A percentile compares a stretch with the other conserved stretches of the same genome.
Evolutionary conservation across 2,113 vertebrate genomes (phyloP).

Genomic region (Charadrius vociferus): DNA sequence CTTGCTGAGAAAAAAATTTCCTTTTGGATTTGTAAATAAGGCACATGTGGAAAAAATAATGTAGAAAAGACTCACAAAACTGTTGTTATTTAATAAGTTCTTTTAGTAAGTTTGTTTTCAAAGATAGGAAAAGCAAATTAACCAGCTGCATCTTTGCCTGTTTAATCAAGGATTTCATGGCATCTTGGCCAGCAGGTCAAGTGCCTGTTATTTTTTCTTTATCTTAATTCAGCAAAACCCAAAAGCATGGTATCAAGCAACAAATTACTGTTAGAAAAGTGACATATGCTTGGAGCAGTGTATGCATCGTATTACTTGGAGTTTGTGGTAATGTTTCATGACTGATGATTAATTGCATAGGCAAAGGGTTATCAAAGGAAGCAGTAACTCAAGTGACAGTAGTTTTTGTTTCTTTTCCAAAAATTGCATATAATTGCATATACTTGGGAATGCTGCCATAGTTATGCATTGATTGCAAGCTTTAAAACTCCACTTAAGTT

Average conservation of each 20-base stretch:
- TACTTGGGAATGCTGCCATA: not conserved
- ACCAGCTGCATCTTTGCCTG: not conserved
- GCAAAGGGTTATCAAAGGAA: not conserved
- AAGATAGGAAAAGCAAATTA: not conserved
- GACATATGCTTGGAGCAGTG: not conserved
- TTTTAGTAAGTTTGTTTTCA: not conserved
- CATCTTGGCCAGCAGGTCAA: not conserved
- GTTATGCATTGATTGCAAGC: not conserved
- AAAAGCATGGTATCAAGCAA: not conserved
- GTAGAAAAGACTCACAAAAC: not conserved
- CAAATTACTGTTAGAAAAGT: not conserved
- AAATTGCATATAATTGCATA: not conserved
- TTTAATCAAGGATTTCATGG: not conserved
- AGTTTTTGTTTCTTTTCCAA: not conserved
- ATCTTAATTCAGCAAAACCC: not conserved
- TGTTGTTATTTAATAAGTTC: not conserved
- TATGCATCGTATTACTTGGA: not conserved
- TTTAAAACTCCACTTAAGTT: not conserved
- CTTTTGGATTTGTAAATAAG: not conserved
- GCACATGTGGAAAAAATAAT: not conserved
- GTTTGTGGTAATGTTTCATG: not conserved
- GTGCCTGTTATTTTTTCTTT: not conserved
- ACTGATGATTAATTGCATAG: not conserved
- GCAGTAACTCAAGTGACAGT: not conserved
- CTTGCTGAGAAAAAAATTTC: not conserved